phyloP scores from a whole-genome alignment of 2,797 vertebrate genomes.

The Peromyscus attwateri region DNA sequence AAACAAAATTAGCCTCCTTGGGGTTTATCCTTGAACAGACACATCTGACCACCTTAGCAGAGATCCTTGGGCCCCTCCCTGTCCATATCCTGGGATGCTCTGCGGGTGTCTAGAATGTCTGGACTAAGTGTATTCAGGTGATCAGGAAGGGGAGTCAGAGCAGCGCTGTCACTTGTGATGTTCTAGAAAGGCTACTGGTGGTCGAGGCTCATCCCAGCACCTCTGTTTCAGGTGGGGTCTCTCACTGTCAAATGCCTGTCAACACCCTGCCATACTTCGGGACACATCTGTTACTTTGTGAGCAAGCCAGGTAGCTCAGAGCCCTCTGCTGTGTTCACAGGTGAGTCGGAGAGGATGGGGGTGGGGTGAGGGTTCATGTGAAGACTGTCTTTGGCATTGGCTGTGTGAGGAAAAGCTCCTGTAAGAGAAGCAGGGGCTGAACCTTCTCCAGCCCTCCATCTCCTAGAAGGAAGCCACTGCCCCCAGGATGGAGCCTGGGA shows the following conservation, averaged over 20 bases:
- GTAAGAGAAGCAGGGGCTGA: no score
- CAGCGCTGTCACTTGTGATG: not conserved
- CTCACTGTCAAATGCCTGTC: constrained; percentile 95
- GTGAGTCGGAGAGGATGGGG: constrained; percentile 86
- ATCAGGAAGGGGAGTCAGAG: not conserved
- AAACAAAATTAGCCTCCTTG: not conserved
- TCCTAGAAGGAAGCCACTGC: not conserved
- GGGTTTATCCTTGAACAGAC: not conserved
- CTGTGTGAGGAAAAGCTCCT: not conserved
- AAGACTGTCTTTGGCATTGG: not conserved
- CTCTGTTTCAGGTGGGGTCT: constrained; percentile 93
- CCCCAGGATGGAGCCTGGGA: not conserved
- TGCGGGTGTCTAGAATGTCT: not conserved
- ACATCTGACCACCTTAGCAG: not conserved
- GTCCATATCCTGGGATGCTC: not conserved
- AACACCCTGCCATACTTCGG: constrained; percentile 98
- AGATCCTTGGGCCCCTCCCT: not conserved
- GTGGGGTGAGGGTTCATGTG: rapidly evolving
- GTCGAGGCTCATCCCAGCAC: not conserved
- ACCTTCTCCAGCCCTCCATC: not conserved
- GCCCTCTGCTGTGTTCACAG: constrained; percentile 97
- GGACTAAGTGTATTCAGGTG: not conserved
- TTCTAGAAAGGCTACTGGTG: not conserved
- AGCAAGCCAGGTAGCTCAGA: constrained; percentile 94
- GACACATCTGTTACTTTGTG: constrained; percentile 98